These are phyloP conservation scores for Phenganax marumi DNA, from an alignment of 92 coral and sea anemone species.

Conservation along the genomic window DNA sequence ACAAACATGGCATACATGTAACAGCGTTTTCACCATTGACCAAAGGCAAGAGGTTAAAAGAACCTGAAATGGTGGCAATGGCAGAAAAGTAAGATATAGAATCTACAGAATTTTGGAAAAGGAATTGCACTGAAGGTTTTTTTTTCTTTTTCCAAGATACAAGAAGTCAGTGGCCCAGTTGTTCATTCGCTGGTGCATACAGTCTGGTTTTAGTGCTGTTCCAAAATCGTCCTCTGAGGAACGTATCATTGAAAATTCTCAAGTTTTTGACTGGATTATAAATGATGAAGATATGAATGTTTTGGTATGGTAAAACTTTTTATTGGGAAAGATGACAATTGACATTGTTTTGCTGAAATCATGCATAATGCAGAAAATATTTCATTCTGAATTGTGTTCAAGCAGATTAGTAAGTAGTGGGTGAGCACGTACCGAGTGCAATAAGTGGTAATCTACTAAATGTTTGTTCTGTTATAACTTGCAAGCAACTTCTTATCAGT, in stretches of 20 bases:
- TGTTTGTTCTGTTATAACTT: no score
- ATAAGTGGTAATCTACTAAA: no score
- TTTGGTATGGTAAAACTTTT: constrained; percentile 48
- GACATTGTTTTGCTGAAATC: no score
- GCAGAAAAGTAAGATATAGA: background rate
- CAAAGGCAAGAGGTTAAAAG: constrained; percentile 8
- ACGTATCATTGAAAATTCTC: constrained; percentile 65
- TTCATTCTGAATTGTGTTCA: no score
- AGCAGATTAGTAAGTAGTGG: no score
- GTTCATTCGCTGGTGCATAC: constrained; percentile 74
- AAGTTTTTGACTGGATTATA: constrained; percentile 72
- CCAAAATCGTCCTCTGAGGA: constrained; percentile 66
- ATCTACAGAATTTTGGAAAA: background rate
- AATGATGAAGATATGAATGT: constrained; percentile 68
- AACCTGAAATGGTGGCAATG: constrained; percentile 9
- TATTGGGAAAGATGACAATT: no score
- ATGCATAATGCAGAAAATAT: no score
- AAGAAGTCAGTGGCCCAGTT: constrained; percentile 69
- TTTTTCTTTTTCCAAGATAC: constrained; percentile 50
- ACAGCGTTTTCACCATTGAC: constrained; percentile 25
- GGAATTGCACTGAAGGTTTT: background rate
- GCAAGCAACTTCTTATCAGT: no score
- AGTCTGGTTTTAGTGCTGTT: constrained; percentile 66
- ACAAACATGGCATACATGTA: constrained; percentile 3
- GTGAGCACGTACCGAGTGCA: no score